A percentile compares a stretch with the other conserved stretches of the same genome.
phyloP scores from a whole-genome alignment of 30 jellyfish, hydroid and myxozoan species.

The Morbakka virulenta region DNA sequence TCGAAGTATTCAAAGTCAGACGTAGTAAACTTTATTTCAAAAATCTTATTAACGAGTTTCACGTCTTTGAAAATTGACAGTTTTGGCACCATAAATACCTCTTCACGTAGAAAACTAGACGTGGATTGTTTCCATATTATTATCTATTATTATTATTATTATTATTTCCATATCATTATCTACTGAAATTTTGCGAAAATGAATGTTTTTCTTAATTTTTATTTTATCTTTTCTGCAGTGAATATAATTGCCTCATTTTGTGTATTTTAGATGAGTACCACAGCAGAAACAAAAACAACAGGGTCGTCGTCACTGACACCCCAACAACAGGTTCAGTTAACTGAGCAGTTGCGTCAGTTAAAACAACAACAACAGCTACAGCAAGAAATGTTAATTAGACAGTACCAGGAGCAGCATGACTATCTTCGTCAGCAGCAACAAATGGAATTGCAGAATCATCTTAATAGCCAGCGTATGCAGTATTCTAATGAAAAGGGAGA shows the following conservation, averaged over 20 bases:
- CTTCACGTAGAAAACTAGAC: too few relatives aligned
- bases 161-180: too few relatives aligned
- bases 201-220: too few relatives aligned
- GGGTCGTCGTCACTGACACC: constrained; percentile 66
- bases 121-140: too few relatives aligned
- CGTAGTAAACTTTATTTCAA: too few relatives aligned
- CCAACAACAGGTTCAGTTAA: constrained; percentile 65
- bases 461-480: constrained; percentile 53
- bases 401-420: constrained; percentile 88
- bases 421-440: constrained; percentile 82
- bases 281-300: constrained; percentile 61
- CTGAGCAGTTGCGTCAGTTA: constrained; percentile 63
- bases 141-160: too few relatives aligned
- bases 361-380: constrained; percentile 75
- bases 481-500: background rate
- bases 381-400: constrained; percentile 55
- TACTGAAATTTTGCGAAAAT: too few relatives aligned
- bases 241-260: background rate
- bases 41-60: too few relatives aligned
- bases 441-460: constrained; percentile 77
- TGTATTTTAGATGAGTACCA: constrained; percentile 43
- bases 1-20: too few relatives aligned
- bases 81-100: too few relatives aligned
- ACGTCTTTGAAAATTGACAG: too few relatives aligned
- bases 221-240: too few relatives aligned